A percentile compares a stretch with the other conserved stretches of the same genome.
These are phyloP conservation scores for Odontocerum albicorne DNA, from an alignment of 2,888 invertebrate species.

Conservation along the genomic window DNA sequence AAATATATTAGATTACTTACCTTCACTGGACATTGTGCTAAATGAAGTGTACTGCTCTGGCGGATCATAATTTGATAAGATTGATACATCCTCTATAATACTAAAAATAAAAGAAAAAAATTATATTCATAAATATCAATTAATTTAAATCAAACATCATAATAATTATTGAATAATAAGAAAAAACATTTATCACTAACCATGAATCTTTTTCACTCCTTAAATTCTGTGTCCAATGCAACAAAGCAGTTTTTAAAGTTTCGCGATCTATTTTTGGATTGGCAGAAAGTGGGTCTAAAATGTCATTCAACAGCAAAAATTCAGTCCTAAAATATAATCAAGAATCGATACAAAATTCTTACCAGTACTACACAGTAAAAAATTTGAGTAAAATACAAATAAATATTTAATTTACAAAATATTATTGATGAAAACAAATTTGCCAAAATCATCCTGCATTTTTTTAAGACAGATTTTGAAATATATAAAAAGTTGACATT, in stretches of 20 bases:
- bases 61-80: constrained; percentile 2
- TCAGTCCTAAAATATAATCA: constrained; percentile 21
- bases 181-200: constrained; percentile 5
- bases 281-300: constrained; percentile 16
- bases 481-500: no score
- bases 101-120: constrained; percentile 12
- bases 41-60: constrained; percentile 19
- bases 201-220: constrained; percentile 16
- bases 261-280: constrained; percentile 13
- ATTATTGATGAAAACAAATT: no score
- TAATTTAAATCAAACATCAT: background rate
- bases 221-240: constrained; percentile 18
- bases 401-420: background rate
- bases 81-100: constrained; percentile 13
- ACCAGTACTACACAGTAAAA: no score
- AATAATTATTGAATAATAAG: background rate
- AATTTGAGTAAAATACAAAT: constrained; percentile 4
- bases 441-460: no score
- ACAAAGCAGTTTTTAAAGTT: constrained; percentile 14
- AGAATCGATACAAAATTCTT: no score
- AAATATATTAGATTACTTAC: no score
- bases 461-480: no score
- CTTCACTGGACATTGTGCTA: constrained; percentile 18
- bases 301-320: constrained; percentile 11
- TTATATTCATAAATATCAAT: no score